These are phyloP conservation scores for Indri indri DNA, from an alignment of 2,113 vertebrate genomes.

Conservation along the genomic window DNA sequence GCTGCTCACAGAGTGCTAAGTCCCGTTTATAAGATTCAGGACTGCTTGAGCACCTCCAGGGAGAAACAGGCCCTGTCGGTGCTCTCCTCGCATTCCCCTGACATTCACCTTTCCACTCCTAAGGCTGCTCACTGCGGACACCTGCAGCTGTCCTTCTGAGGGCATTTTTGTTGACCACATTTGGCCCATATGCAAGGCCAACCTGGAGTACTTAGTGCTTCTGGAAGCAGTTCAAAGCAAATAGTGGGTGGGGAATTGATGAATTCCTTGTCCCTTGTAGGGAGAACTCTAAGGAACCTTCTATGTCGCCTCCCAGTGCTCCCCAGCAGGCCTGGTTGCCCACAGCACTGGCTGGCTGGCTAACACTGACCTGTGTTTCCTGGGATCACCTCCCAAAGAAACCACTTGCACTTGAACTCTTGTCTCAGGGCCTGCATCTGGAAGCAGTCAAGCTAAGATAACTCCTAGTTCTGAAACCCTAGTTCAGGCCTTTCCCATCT, in stretches of 20 bases:
- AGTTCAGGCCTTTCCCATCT: background rate
- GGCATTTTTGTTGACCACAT: background rate
- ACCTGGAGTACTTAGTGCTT: background rate
- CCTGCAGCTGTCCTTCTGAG: background rate
- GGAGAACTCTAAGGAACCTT: background rate
- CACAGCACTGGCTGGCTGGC: background rate
- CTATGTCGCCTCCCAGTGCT: background rate
- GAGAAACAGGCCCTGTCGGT: background rate
- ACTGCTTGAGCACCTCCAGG: background rate
- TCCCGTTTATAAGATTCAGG: background rate
- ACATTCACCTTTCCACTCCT: background rate
- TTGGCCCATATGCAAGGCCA: background rate
- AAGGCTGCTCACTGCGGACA: background rate
- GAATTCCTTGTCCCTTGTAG: background rate
- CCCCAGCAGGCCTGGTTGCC: background rate
- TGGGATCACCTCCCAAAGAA: background rate
- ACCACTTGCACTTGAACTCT: background rate
- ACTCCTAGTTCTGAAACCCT: constrained; percentile 9
- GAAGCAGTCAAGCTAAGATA: background rate
- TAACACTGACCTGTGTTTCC: background rate
- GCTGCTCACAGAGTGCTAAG: background rate
- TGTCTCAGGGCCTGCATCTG: background rate
- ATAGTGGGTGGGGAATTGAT: background rate
- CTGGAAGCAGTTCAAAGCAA: background rate
- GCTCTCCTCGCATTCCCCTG: background rate